Evolutionary conservation across 2,113 vertebrate genomes (phyloP).

Genomic region (Cyanoderma ruficeps): DNA sequence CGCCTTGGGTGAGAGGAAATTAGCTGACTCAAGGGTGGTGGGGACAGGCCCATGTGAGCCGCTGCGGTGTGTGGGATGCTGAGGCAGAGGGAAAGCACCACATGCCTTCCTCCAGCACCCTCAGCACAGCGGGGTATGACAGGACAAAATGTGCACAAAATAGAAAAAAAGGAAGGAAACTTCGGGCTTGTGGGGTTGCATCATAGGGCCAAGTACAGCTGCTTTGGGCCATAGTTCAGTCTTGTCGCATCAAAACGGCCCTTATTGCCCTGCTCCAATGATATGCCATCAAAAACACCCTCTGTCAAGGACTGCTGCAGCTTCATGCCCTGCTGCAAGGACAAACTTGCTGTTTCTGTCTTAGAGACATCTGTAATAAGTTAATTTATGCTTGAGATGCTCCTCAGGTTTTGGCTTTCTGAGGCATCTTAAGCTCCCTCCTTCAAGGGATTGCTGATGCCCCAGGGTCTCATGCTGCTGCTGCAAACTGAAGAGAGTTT

Average conservation of each 20-base stretch:
- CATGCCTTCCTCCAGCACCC: background rate
- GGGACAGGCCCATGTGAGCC: background rate
- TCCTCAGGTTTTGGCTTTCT: background rate
- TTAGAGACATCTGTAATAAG: background rate
- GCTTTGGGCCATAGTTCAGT: background rate
- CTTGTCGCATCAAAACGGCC: background rate
- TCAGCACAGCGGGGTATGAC: background rate
- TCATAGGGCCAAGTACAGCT: background rate
- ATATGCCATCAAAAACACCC: background rate
- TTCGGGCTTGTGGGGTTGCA: background rate
- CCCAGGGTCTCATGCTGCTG: background rate
- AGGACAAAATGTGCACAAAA: background rate
- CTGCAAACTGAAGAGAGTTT: background rate
- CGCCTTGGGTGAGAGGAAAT: background rate
- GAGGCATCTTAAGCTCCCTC: background rate
- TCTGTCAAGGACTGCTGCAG: background rate
- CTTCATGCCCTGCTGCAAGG: background rate
- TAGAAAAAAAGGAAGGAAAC: slow-evolving; percentile 25
- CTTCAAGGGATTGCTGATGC: background rate
- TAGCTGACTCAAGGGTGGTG: slow-evolving; percentile 28
- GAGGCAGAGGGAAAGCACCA: background rate
- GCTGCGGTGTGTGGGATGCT: background rate
- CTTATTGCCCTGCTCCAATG: background rate
- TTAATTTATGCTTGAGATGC: background rate
- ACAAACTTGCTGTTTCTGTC: background rate